Conservation (phyloP, 2,797 vertebrate species). For the Enoplosus armatus region DNA sequence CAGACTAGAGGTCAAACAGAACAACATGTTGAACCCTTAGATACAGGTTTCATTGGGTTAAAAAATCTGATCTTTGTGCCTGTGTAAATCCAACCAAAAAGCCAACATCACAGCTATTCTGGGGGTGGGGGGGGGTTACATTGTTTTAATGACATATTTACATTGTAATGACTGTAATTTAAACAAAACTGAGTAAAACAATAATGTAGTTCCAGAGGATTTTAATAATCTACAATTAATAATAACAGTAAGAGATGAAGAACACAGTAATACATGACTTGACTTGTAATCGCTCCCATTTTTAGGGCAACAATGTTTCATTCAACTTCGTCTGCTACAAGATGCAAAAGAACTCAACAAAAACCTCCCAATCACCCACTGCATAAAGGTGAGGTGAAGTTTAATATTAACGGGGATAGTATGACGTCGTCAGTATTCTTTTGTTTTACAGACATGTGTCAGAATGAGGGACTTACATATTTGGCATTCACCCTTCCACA, state of each 20-base stretch:
- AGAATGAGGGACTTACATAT: slow-evolving; percentile 14
- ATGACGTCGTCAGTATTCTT: background rate
- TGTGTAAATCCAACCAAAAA: slow-evolving; percentile 36
- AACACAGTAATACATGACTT: slow-evolving; percentile 39
- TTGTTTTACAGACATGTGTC: slow-evolving; percentile 17
- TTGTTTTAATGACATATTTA: slow-evolving; percentile 47
- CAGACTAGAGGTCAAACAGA: slow-evolving; percentile 1
- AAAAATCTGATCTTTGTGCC: slow-evolving; percentile 25
- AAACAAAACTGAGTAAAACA: slow-evolving; percentile 70
- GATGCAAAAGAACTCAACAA: slow-evolving; percentile 14
- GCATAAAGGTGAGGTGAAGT: slow-evolving; percentile 1
- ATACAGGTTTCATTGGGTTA: background rate
- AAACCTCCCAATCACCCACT: background rate
- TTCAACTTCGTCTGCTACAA: slow-evolving; percentile 42
- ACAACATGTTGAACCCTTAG: slow-evolving; percentile 9
- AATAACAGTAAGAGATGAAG: slow-evolving; percentile 47
- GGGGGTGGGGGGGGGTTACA: slow-evolving; percentile 9
- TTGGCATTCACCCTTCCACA: slow-evolving; percentile 24
- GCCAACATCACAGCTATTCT: slow-evolving; percentile 36
- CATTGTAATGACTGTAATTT: slow-evolving; percentile 48
- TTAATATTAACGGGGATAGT: background rate
- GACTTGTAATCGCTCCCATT: slow-evolving; percentile 34
- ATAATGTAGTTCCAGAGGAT: slow-evolving; percentile 62
- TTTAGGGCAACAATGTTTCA: slow-evolving; percentile 44
- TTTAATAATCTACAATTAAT: slow-evolving; percentile 68